Evolutionary conservation across 1,140 invertebrate genomes (phyloP), one percentile per base, ranked within the genome.

Genomic region (Mizuhopecten yessoensis): DNA sequence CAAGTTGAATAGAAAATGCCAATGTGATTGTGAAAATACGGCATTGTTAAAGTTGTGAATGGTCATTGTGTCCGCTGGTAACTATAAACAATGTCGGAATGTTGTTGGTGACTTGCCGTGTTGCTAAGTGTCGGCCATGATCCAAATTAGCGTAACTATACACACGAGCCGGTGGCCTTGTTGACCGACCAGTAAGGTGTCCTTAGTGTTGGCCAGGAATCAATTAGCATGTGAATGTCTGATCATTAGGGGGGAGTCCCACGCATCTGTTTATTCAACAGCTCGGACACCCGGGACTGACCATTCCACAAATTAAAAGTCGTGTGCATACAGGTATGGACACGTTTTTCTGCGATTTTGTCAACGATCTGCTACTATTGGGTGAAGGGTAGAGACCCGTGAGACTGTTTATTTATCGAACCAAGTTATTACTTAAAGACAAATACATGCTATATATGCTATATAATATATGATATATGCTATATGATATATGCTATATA

Each of bases 61-160:
- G n/a, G 23, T 29, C 57, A 75, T n/a, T 75, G n/a, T n/a, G 29
- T 29, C 2, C 23, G 5, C 57, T 29, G 57, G 57, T 75, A 5
- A 29, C n/a, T n/a, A 75, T 75, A 75, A 75, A 75, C 57, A 75
- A 75, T 29, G 9, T 75, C 23, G 23, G n/a, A 75, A n/a, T 75
- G 57, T 75, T 75, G 57, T 75, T 75, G 57, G n/a, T 17, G 57
- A 75, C 57, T 75, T 23, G 57, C n/a, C 57, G 5, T 29, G 57
- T 75, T 75, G 57, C 23, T 75, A 75, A 75, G 57, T 9, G 57
- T 75, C 57, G 29, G 5, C 57, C n/a, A 29, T 75, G 29, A 75
- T 75, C 57, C 57, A 17, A 75, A 75, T 75, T 75, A 75, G 57
- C 1, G 57, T 75, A 29, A 75, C 57, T 75, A 75, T 75, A 75